Base-by-base conservation (phyloP, 1,140 invertebrate genomes). In the Caenorhabditis brenneri region DNA sequence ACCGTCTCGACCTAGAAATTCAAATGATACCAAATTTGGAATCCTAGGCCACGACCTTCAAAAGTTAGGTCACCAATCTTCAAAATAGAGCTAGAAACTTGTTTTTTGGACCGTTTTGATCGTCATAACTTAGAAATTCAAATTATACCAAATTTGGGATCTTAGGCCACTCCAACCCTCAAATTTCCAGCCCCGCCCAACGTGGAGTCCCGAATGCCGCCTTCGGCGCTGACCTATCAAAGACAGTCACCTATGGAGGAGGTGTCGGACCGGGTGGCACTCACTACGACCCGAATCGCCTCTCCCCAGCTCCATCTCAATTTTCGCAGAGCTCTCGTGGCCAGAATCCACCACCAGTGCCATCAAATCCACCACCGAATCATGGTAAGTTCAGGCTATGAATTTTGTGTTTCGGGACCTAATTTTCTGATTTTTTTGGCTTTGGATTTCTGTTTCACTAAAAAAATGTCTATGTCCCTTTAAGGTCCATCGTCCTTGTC, bases 201-300 rank as follows among this genome's bases (percentile, higher is more conserved):
- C 82, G 82, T 46, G 82, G 82, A 10, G 82, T 83, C 33, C 82
- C 82, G 16, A 65, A 7, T 16, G 58, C 53, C 1, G 42, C 69
- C 24, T 60, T 60, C 31, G 79, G 79, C 7, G 42, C 81, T 12
- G 81, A 69, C 24, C 39, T 69, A 1, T 58, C 46, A 16, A 65
- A 65, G 9, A n/a, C 46, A 1, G 60, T 55, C 7, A 49, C 60
- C 33, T 46, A 81, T 65, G 80, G 80, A 1, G 80, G 80, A 29
- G 53, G 53, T 12, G 51, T 55, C 5, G 79, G 79, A 19, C 48
- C 51, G 12, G 79, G 79, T 5, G 79, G 79, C 2, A 80, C 79
- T 24, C 65, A 74, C 36, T 74, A 74, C 65, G 65, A 74, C n/a
- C 16, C 53, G 2, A 81, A 53, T n/a, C 79, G 49, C 6, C 33